These are phyloP conservation scores for Limnodromus scolopaceus DNA, from an alignment of 2,797 vertebrate species.

Conservation along the genomic window DNA sequence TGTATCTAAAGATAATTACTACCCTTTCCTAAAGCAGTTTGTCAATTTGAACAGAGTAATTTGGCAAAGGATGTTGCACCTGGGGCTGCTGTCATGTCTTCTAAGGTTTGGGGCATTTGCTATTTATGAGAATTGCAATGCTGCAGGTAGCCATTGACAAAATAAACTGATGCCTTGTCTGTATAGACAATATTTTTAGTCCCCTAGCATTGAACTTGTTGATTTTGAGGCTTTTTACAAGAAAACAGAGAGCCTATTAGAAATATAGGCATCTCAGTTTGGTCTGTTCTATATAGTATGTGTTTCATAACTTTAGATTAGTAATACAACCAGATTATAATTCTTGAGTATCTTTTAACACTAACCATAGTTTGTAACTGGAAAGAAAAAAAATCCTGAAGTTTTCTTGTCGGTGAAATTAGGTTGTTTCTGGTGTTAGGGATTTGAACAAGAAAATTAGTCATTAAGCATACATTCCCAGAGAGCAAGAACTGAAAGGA, in stretches of 20 bases:
- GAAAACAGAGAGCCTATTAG: neutral
- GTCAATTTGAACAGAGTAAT: conserved; percentile 43
- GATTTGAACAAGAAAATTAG: conserved; percentile 13
- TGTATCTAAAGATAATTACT: conserved; percentile 64
- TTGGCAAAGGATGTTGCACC: conserved; percentile 34
- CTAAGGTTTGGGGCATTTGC: neutral
- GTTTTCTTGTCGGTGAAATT: neutral
- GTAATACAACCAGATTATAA: neutral
- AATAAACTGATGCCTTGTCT: neutral
- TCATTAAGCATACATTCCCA: conserved; percentile 13
- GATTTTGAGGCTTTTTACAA: neutral
- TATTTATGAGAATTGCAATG: neutral
- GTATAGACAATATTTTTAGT: neutral
- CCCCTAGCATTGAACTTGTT: neutral
- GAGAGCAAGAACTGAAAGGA: conserved; percentile 24
- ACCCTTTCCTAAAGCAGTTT: conserved; percentile 47
- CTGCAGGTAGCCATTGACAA: neutral
- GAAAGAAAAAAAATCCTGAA: neutral
- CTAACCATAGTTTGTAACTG: neutral
- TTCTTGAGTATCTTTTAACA: neutral
- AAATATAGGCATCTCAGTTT: neutral
- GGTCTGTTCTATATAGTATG: accelerated
- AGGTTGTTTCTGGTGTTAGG: neutral
- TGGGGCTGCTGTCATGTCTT: conserved; percentile 13
- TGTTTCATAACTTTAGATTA: neutral